Base-by-base conservation (phyloP, 2,888 invertebrate genomes). In the Cyrtodaria siliqua region DNA sequence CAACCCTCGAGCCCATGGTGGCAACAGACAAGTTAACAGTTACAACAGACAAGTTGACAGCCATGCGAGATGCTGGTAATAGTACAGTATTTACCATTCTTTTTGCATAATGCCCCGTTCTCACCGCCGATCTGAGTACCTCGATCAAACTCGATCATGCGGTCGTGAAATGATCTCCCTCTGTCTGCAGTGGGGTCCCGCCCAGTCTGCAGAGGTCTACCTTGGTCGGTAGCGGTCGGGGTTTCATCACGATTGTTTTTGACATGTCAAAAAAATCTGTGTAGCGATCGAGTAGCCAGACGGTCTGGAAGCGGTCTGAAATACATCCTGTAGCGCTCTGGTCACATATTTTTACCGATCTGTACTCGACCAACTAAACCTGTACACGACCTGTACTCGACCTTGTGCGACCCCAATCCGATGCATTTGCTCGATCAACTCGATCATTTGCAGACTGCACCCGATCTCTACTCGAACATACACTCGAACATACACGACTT, bases 371-470 rank as follows among this genome's bases (percentile, higher is more conserved):
- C 44, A 18, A 18, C 44, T 44, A 16, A 16, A 44, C 44, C 20
- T 44, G n/a, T 44, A 44, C 44, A 18, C 44, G 44, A 44, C n/a
- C 20, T 18, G 20, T 44, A 44, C 20, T 20, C 44, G 44, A 44
- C 16, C 44, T 16, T 20, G 33, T 33, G 12, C 33, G 33, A 33
- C 12, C 33, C 33, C 47, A 18, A 20, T 53, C 53, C 8, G 26
- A 53, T 53, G 53, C 53, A 53, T 53, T 53, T 29, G 29, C 56
- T 56, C 56, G 56, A 56, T 56, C 56, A 56, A 27, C 56, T 56
- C 56, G 56, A 56, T 33, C 3, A 29, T n/a, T 56, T 27, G n/a
- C 8, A 27, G 56, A 38, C 33, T 33, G 27, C 33, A 27, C 20
- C 56, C 56, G 56, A 56, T 33, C 6, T 12, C 56, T 56, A 56